Conservation (phyloP, 2,113 vertebrate species). For the Pionites leucogaster region DNA sequence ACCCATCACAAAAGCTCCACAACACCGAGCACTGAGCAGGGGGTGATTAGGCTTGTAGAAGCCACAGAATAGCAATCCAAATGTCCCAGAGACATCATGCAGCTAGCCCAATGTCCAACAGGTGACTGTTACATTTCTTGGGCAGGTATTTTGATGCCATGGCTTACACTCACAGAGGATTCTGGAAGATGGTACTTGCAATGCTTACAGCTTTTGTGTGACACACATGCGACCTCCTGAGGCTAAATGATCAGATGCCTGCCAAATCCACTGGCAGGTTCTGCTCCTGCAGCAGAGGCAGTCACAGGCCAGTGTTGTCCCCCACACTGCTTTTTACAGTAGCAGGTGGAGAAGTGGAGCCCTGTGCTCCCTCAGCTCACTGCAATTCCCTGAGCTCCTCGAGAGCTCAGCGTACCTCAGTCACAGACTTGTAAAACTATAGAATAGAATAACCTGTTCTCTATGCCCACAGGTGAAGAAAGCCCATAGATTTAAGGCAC, state of each 20-base stretch:
- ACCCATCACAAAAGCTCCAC: not conserved
- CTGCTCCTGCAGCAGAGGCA: not conserved
- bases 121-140: not conserved
- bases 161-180: not conserved
- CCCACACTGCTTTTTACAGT: not conserved
- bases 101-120: not conserved
- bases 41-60: not conserved
- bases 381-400: not conserved
- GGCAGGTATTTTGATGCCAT: not conserved
- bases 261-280: not conserved
- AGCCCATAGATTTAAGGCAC: not conserved
- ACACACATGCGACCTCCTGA: not conserved
- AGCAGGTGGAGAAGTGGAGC: not conserved
- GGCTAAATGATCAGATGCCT: not conserved
- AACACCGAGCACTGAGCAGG: fast-evolving
- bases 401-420: fast-evolving
- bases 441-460: not conserved
- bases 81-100: not conserved
- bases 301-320: not conserved
- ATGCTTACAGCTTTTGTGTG: not conserved
- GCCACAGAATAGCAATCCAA: fast-evolving
- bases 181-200: not conserved
- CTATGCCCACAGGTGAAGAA: not conserved
- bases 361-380: not conserved
- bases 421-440: not conserved